A percentile compares a stretch with the other conserved stretches of the same genome.
Evolutionary conservation across 1,140 invertebrate genomes (phyloP).

Genomic region (Nasonia longicornis): DNA sequence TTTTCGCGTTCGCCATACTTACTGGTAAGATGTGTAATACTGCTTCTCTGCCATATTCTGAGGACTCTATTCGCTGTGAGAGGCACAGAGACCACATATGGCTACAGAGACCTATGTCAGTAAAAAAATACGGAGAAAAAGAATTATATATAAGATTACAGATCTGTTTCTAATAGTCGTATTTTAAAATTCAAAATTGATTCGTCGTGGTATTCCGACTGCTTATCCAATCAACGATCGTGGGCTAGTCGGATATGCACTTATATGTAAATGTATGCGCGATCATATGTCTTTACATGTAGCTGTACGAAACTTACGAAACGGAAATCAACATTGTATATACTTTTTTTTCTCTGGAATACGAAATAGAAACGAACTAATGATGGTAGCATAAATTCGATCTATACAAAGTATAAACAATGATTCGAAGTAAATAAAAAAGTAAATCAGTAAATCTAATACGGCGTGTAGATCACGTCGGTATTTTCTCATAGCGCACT

Average conservation of each 20-base stretch:
- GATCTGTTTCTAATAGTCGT: neutral
- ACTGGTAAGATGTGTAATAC: conserved; percentile 18
- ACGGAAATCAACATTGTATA: neutral
- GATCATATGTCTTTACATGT: neutral
- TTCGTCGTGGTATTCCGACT: neutral
- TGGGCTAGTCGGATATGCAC: neutral
- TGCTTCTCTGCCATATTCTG: conserved; percentile 21
- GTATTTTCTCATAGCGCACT: conserved; percentile 29
- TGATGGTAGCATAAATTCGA: neutral
- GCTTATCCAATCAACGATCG: neutral
- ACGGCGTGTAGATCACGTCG: conserved; percentile 26
- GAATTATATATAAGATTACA: conserved; percentile 16
- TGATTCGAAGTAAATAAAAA: conserved; percentile 5
- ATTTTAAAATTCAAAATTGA: conserved; percentile 20
- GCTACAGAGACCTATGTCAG: neutral
- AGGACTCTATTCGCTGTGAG: conserved; percentile 19
- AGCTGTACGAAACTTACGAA: neutral
- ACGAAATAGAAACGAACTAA: conserved; percentile 8
- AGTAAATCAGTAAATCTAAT: conserved; percentile 5
- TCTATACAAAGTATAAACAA: conserved; percentile 5
- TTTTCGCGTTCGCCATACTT: conserved; percentile 19
- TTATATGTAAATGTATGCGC: conserved; percentile 9
- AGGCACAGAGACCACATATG: neutral
- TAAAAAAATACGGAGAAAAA: conserved; percentile 6
- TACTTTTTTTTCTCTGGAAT: conserved; percentile 10